phyloP scores from a whole-genome alignment of 2,888 invertebrate genomes.

The Epirrhoe alternata region DNA sequence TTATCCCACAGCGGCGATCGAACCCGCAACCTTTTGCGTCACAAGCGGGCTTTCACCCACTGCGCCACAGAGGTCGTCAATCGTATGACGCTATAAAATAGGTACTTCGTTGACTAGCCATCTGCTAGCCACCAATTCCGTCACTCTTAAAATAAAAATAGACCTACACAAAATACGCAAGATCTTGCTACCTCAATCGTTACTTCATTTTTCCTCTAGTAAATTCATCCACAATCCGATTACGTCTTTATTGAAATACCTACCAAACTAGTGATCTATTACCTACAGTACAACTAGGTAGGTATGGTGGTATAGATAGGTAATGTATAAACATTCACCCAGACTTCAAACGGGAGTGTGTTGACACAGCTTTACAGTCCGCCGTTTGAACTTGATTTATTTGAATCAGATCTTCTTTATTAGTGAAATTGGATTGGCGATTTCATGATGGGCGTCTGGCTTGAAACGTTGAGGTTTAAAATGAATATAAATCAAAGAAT shows the following conservation, averaged over 20 bases:
- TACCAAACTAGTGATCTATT: background rate
- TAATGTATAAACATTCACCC: conserved; percentile 21
- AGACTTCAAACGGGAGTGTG: conserved; percentile 26
- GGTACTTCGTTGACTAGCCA: background rate
- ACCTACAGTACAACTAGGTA: background rate
- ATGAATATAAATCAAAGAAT: background rate
- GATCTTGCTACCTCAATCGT: background rate
- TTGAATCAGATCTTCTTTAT: conserved; percentile 16
- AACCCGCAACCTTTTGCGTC: no score
- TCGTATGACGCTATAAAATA: background rate
- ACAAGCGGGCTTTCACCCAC: no score
- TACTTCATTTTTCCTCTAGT: background rate
- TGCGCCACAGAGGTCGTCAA: no score
- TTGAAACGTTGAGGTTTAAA: conserved; percentile 1
- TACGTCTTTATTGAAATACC: conserved; percentile 11
- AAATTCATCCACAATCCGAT: background rate
- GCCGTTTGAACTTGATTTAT: conserved; percentile 31
- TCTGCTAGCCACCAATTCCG: background rate
- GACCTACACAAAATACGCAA: background rate
- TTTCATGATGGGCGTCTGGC: conserved; percentile 8
- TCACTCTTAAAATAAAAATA: background rate
- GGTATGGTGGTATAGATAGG: conserved; percentile 6
- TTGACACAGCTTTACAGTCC: conserved; percentile 10
- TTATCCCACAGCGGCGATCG: no score
- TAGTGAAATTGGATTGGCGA: conserved; percentile 18